Base-by-base conservation (phyloP, 2,888 invertebrate species). In the Trypoxylon attenuatum region DNA sequence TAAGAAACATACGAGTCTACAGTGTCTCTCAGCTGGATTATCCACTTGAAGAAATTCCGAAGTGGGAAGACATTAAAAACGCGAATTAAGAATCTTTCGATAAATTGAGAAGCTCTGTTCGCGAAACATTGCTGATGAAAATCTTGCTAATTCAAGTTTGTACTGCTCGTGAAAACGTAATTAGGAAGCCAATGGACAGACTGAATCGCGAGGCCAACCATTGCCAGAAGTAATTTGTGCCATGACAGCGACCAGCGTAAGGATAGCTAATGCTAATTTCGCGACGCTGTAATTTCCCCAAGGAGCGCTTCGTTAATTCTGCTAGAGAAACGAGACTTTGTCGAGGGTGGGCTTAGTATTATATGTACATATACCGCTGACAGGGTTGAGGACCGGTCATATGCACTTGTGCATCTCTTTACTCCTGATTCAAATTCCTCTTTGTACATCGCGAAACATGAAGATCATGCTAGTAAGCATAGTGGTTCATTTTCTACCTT, bases 301-400 rank as follows among this genome's bases (percentile, higher is more conserved):
- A 45, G 39, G 53, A 22, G 56, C 18, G 27, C 43, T 50, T 71
- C 76, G 76, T 69, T 76, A 76, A 76, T 73, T 71, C 38, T 16
- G 41, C 38, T 45, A 33, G 53, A 38, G 57, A 58, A 63, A 71
- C 65, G 23, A 21, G 43, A 45, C 56, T 64, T 76, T 76, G 63
- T 13, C 52, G 55, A 64, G 65, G 59, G 63, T 69, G 61, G 69
- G 68, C 64, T 53, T 4, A 25, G 6, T 4, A 22, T 51, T 54
- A 60, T n/a, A n/a, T n/a, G n/a, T 71, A 71, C 57, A 71, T 64
- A 61, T 61, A 52, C 51, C 53, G 46, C 25, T 8, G 46, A 39
- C 62, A 39, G 45, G 41, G 57, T 60, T 50, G 51, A 13, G 41
- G 18, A 52, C 45, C 53, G 25, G 33, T 53, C 68, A 64, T 5